A percentile compares a stretch with the other conserved stretches of the same genome.
Evolutionary conservation across 2,888 invertebrate species (phyloP).

Genomic region (Leptogaster cylindrica): DNA sequence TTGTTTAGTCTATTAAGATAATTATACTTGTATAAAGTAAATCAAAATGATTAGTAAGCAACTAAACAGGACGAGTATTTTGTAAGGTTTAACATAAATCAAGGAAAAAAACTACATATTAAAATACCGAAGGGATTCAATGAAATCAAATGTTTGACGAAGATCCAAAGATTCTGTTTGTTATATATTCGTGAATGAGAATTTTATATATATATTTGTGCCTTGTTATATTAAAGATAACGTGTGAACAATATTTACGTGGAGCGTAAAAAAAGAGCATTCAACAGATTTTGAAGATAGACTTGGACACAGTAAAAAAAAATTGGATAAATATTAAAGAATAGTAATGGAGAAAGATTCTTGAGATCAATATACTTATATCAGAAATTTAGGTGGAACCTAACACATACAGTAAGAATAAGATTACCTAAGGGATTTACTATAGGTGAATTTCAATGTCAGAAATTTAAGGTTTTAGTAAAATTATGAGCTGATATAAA

Average conservation of each 20-base stretch:
- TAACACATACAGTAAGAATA: not conserved
- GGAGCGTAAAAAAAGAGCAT: slow-evolving; percentile 18
- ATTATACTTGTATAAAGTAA: not conserved
- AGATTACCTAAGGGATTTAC: slow-evolving; percentile 23
- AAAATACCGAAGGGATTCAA: slow-evolving; percentile 19
- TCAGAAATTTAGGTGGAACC: slow-evolving; percentile 1
- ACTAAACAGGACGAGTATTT: not conserved
- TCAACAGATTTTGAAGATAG: slow-evolving; percentile 7
- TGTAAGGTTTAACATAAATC: not conserved
- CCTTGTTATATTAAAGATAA: slow-evolving; percentile 37
- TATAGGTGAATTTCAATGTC: slow-evolving; percentile 22
- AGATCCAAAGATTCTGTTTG: slow-evolving; percentile 4
- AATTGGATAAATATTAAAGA: slow-evolving; percentile 14
- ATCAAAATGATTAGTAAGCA: not conserved
- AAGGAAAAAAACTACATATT: slow-evolving; percentile 1
- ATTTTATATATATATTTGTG: slow-evolving; percentile 40
- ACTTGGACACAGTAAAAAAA: not conserved
- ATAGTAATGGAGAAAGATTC: too few species aligned
- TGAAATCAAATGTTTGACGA: slow-evolving; percentile 21
- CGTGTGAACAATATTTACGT: slow-evolving; percentile 29
- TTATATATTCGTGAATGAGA: slow-evolving; percentile 14
- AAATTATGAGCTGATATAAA: slow-evolving; percentile 40
- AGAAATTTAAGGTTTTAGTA: slow-evolving; percentile 24
- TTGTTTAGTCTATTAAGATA: not conserved
- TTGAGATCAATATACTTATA: slow-evolving; percentile 33